These are phyloP conservation scores for Nannobrachium achirus DNA, from an alignment of 2,113 vertebrate genomes.

Conservation along the genomic window DNA sequence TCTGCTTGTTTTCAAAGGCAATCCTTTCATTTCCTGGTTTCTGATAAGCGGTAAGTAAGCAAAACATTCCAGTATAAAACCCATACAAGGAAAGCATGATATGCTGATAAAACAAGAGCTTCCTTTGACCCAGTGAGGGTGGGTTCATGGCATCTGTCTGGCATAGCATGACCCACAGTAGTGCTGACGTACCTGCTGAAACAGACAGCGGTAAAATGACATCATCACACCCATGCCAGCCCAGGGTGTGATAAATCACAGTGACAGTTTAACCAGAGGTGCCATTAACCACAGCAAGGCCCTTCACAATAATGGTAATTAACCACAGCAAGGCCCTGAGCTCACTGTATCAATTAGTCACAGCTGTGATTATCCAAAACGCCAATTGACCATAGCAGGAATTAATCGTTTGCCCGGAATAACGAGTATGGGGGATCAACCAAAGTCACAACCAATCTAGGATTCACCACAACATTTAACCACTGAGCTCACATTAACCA, in stretches of 20 bases:
- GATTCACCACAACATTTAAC: conserved; percentile 65
- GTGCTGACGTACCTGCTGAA: neutral
- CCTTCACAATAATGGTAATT: conserved; percentile 67
- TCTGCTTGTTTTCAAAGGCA: conserved; percentile 70
- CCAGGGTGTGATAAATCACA: conserved; percentile 43
- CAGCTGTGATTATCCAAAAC: conserved; percentile 75
- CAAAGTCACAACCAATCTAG: conserved; percentile 44
- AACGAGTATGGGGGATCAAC: conserved; percentile 45
- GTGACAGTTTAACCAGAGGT: conserved; percentile 74
- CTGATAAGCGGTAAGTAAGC: conserved; percentile 70
- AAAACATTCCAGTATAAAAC: conserved; percentile 70
- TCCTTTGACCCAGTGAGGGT: conserved; percentile 51
- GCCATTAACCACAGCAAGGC: conserved; percentile 63
- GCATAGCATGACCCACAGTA: conserved; percentile 25
- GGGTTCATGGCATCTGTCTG: conserved; percentile 55
- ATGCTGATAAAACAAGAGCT: conserved; percentile 70
- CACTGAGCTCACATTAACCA: conserved; percentile 48
- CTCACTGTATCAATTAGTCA: conserved; percentile 72
- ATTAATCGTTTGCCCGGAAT: conserved; percentile 60
- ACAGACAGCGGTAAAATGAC: conserved; percentile 21
- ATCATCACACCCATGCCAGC: conserved; percentile 11
- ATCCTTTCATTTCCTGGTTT: conserved; percentile 82
- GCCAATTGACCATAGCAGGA: conserved; percentile 70
- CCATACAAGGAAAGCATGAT: conserved; percentile 55
- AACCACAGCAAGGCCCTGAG: conserved; percentile 63